Base-by-base conservation (phyloP, 2,888 invertebrate species). In the Microplitis manilae region DNA sequence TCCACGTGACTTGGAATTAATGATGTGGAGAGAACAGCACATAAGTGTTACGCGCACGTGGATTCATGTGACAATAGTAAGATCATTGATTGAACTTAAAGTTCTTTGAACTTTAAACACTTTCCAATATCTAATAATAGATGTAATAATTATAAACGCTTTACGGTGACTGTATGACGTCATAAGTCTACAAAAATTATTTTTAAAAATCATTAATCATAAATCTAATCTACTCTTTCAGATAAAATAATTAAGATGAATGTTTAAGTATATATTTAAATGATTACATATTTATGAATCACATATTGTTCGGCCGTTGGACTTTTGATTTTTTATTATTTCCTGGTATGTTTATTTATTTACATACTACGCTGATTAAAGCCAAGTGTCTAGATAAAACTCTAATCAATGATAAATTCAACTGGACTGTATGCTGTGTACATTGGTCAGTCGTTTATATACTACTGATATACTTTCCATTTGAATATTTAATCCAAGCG, bases 321-420 rank as follows among this genome's bases (percentile, higher is more conserved):
- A 61, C 62, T 75, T 75, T 79, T 84, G 82, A 85, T 85, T 20
- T 59, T 70, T 7, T 70, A 15, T 13, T 30, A 17, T 17, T 17
- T 7, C 9, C 20, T 20, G 6, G 50, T 41, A 9, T 8, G 50
- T 68, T 40, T 15, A 41, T 15, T 41, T 5, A 9, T 41, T 9
- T 68, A 17, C 40, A 7, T 67, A 13, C 13, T 50, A 9, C 50
- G 9, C 9, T 50, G 50, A 50, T 9, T 6, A 50, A 50, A 50
- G 13, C 13, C 9, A 9, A 13, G 9, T 9, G 9, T 50, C 50
- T 4, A 9, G 8, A 50, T 50, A 9, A 9, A 9, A 30, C 30
- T 50, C 50, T 50, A 50, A 9, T 50, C 9, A 9, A 50, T 9
- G 50, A 50, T 50, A 50, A 50, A 50, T 50, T 50, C 8, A 7